Base-by-base conservation (phyloP, 2,888 invertebrate species). In the Hypomecis punctinalis region DNA sequence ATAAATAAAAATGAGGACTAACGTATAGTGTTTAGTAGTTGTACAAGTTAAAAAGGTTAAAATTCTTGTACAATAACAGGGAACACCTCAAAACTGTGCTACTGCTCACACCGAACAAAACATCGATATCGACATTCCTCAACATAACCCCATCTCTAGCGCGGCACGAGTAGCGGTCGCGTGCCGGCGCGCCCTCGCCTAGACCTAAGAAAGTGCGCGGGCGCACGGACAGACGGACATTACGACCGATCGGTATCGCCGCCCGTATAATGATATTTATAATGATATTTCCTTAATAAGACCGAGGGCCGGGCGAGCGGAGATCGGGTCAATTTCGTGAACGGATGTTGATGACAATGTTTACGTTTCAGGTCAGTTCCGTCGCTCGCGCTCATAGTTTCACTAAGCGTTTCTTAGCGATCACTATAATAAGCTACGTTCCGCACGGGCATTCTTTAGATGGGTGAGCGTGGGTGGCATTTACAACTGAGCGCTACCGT, bases 81-180 rank as follows among this genome's bases (percentile, higher is more conserved):
- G 23, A 23, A 23, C 23, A 2, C 23, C 23, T 23, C 3, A 23
- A 23, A 23, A 23, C 23, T 23, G 1, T 23, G 23, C 23, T 23
- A 23, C 23, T 23, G 23, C 23, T 23, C 23, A 23, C 23, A 3
- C 23, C n/a, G n/a, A 23, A 23, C 11, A 52, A 39, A 13, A 5
- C 48, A 43, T 52, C 37, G 54, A 55, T 58, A 67, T 70, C 66
- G 67, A 70, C 62, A 45, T 8, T 1, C 35, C 11, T 39, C 6
- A 36, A 0, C 23, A 5, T 7, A 23, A 46, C 51, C 72, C 39
- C 79, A 67, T 69, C 76, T 46, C 82, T 85, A 78, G 54, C 62
- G 58, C 69, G 74, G 80, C 80, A 83, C 83, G 86, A 88, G 87
- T 86, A 86, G 88, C 85, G 85, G 91, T 90, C 91, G 91, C 91